Conservation (phyloP, 1,140 invertebrate species). For the Argopecten irradians region DNA sequence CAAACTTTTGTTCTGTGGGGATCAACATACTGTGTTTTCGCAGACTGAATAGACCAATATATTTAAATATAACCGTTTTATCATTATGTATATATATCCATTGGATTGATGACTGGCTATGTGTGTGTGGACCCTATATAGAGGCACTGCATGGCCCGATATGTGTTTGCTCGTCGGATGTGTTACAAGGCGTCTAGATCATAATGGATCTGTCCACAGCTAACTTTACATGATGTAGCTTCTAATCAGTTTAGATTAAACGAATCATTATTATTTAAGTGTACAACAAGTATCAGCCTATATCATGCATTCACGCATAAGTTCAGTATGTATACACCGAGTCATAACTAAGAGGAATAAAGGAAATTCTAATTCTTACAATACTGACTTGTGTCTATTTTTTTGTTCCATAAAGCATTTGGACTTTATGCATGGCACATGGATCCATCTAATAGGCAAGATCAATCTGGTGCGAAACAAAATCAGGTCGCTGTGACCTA, state of each 20-base stretch:
- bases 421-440: no score
- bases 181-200: background rate
- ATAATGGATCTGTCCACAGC: background rate
- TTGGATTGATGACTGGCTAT: background rate
- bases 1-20: background rate
- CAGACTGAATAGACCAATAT: background rate
- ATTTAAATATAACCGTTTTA: background rate
- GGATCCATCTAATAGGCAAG: no score
- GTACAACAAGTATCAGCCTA: conserved; percentile 16
- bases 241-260: conserved; percentile 5
- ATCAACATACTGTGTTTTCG: background rate
- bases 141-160: background rate
- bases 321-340: conserved; percentile 1
- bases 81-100: background rate
- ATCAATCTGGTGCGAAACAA: no score
- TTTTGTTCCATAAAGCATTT: no score
- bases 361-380: conserved; percentile 21
- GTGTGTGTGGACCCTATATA: background rate
- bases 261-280: background rate
- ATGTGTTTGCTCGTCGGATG: background rate
- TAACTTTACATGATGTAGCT: conserved; percentile 21
- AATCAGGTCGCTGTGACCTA: no score
- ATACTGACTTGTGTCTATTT: no score
- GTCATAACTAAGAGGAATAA: conserved; percentile 16
- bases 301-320: conserved; percentile 16